Evolutionary conservation across 2,888 invertebrate genomes (phyloP), one percentile per base, ranked within the genome.

Genomic region (Pollenia amentaria): DNA sequence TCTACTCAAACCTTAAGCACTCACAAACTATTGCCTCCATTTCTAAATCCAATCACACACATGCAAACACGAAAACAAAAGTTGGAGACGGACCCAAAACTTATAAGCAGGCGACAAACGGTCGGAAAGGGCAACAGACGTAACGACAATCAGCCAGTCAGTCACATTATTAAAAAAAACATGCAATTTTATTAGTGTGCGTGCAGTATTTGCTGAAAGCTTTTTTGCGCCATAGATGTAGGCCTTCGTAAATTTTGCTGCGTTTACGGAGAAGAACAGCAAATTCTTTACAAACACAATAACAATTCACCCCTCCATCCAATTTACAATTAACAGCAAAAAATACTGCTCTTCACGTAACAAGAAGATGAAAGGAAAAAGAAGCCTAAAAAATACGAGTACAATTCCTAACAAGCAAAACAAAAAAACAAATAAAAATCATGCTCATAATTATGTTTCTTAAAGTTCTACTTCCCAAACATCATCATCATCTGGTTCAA

Each of bases 131-230:
- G 12, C 21, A 12, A 38, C 53, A 46, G 16, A 53, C 51, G 8
- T 29, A 67, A 29, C 57, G 48, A 10, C n/a, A 55, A 42, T 29
- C 53, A 3, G 18, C 55, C 60, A 40, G 46, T 16, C n/a, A 55
- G 46, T 60, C 48, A 46, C 12, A 48, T 73, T 29, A 12, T 16
- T 40, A 46, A 18, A 64, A 40, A 3, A 62, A 55, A 40, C 73
- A 75, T 82, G 81, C 81, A 82, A 69, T 82, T 82, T 67, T 69
- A 67, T 82, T 82, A 51, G 81, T 82, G 75, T 81, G 81, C 40
- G 81, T 81, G 60, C 81, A 81, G 81, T 57, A 75, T 81, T 75
- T 67, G 51, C 73, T 67, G 65, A 75, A 81, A 81, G 81, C 81
- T 73, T 82, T 69, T 78, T 69, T 57, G 55, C 46, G 8, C 46